Base-by-base conservation (phyloP, 2,797 vertebrate genomes). In the Pipistrellus kuhlii region DNA sequence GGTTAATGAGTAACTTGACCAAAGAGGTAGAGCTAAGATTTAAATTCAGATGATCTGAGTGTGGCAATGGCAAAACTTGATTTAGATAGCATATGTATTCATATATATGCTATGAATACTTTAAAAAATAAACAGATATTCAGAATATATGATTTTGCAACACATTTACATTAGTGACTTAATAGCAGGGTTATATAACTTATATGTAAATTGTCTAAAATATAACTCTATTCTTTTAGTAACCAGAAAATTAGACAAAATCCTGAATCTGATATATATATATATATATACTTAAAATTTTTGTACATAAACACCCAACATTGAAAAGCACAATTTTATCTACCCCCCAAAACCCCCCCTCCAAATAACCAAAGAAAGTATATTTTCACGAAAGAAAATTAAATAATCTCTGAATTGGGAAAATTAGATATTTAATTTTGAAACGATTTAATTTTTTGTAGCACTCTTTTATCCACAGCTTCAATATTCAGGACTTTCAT, bases 51-150 rank as follows among this genome's bases (percentile, higher is more conserved):
- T 64, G 82, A 71, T 88, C 66, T 89, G 81, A 38, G 68, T 11
- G 2, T 51, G 35, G 75, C 35, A 30, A 18, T 86, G 18, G 77
- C 32, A 53, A 32, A 48, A 44, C 30, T 78, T 23, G 35, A 21
- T 69, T 94, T 62, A 53, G 66, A 38, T 82, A 89, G 76, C 62
- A 53, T 1, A 27, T 51, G 11, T 38, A 14, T 64, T 64, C 20
- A 21, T 62, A 32, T 64, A 15, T 23, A 72, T 41, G 38, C 38
- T 41, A 41, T 41, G 38, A 41, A 41, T 41, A 66, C 38, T 62
- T 81, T 64, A 8, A 44, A 85, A 80, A 85, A 80, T 80, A 91
- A 76, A 51, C 8, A 35, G 23, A 46, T 59, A 89, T 53, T 95
- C 21, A 41, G 38, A 82, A 48, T 83, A n/a, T 77, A 20, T 90